These are phyloP conservation scores for Ischnus inquisitorius DNA, from an alignment of 2,888 invertebrate species.

Conservation along the genomic window DNA sequence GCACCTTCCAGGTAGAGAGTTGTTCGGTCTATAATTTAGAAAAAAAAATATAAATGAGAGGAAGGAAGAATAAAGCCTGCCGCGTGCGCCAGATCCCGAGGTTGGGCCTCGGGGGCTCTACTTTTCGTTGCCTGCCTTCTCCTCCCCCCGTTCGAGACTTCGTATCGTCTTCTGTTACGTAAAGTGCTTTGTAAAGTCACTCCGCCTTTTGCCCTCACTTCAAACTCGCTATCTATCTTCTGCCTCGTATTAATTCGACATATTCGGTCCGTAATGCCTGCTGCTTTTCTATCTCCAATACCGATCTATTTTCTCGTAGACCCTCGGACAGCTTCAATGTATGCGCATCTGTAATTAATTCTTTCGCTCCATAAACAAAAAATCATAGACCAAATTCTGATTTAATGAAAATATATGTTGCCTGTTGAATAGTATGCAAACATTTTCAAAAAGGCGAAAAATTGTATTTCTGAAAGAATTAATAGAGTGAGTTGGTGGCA, in stretches of 20 bases:
- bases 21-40: conserved; percentile 66
- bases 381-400: no score
- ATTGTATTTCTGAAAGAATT: no score
- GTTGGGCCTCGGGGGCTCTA: conserved; percentile 50
- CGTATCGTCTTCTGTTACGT: conserved; percentile 59
- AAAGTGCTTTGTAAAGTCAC: conserved; percentile 40
- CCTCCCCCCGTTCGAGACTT: not conserved
- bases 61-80: conserved; percentile 58
- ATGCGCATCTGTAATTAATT: not conserved
- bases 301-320: not conserved
- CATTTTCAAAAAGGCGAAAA: no score
- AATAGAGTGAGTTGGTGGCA: no score
- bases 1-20: conserved; percentile 66
- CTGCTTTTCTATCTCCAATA: not conserved
- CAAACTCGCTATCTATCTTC: not conserved
- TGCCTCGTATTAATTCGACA: not conserved
- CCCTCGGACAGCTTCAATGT: not conserved
- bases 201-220: conserved; percentile 12
- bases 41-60: conserved; percentile 43
- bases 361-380: not conserved
- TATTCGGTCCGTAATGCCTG: not conserved
- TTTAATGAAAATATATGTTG: no score
- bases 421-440: no score
- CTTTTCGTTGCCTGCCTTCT: conserved; percentile 48
- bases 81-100: conserved; percentile 31